These are phyloP conservation scores for Malurus cyaneus DNA, from an alignment of 2,113 vertebrate species.

Conservation along the genomic window DNA sequence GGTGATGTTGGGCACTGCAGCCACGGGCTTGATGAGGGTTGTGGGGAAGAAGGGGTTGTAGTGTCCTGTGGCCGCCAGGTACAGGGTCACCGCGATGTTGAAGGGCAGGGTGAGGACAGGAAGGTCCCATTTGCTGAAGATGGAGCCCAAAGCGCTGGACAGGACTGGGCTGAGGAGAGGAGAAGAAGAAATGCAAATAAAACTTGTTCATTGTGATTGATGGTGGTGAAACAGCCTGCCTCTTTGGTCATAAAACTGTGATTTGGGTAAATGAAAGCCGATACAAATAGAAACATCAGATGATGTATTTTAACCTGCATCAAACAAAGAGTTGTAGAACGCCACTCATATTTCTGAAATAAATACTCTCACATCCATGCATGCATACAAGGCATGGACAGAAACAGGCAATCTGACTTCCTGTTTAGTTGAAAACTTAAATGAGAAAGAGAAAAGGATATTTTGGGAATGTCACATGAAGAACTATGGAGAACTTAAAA, in stretches of 20 bases:
- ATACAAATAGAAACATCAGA: not conserved
- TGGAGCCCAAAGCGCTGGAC: slow-evolving; percentile 85
- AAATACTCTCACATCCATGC: not conserved
- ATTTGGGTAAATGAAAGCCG: not conserved
- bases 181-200: not conserved
- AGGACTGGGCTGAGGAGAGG: slow-evolving; percentile 81
- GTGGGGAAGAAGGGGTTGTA: slow-evolving; percentile 87
- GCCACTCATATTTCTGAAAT: not conserved
- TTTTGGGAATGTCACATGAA: not conserved
- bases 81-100: slow-evolving; percentile 88
- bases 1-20: slow-evolving; percentile 83
- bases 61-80: slow-evolving; percentile 89
- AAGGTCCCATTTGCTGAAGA: slow-evolving; percentile 92
- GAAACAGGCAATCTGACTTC: not conserved
- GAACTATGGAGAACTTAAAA: not conserved
- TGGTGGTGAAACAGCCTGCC: not conserved
- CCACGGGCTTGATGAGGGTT: slow-evolving; percentile 79
- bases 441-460: not conserved
- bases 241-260: not conserved
- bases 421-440: not conserved
- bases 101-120: slow-evolving; percentile 93
- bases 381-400: not conserved
- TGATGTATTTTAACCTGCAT: not conserved
- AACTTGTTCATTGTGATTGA: not conserved
- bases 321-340: not conserved